Evolutionary conservation across 2,797 vertebrate species (phyloP).

Genomic region (Catharus ustulatus): DNA sequence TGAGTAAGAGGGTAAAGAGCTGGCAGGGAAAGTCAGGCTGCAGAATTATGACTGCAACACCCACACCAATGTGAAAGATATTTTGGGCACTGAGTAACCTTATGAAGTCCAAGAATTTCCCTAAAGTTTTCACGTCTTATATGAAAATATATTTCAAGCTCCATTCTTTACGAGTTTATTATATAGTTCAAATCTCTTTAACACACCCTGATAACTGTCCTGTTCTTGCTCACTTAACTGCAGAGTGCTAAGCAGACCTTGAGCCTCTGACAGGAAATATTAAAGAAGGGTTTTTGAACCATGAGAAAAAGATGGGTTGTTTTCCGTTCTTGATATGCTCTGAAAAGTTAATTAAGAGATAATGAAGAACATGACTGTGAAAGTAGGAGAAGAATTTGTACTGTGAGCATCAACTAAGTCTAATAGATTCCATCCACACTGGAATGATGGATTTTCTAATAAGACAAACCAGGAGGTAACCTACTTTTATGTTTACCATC

Average conservation of each 20-base stretch:
- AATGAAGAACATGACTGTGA: not conserved
- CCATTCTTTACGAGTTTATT: not conserved
- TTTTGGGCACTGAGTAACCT: not conserved
- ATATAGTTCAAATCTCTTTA: not conserved
- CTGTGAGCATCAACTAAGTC: not conserved
- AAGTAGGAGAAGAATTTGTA: not conserved
- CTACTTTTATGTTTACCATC: conserved; percentile 9
- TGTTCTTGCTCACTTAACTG: not conserved
- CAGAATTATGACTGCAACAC: not conserved
- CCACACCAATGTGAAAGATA: not conserved
- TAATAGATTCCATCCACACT: not conserved
- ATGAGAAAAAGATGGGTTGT: not conserved
- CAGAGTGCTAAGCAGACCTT: not conserved
- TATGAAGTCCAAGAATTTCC: not conserved
- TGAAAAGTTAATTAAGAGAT: conserved; percentile 15
- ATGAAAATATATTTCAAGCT: not conserved
- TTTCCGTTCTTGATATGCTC: not conserved
- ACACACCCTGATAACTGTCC: not conserved
- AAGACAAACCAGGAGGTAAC: not conserved
- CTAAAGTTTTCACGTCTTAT: not conserved
- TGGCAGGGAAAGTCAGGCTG: not conserved
- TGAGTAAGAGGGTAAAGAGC: not conserved
- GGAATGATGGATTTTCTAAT: conserved; percentile 39
- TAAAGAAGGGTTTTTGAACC: not conserved
- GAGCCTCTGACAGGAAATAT: not conserved